Evolutionary conservation across 2,113 vertebrate genomes (phyloP).

Genomic region (Odontophorus gujanensis): DNA sequence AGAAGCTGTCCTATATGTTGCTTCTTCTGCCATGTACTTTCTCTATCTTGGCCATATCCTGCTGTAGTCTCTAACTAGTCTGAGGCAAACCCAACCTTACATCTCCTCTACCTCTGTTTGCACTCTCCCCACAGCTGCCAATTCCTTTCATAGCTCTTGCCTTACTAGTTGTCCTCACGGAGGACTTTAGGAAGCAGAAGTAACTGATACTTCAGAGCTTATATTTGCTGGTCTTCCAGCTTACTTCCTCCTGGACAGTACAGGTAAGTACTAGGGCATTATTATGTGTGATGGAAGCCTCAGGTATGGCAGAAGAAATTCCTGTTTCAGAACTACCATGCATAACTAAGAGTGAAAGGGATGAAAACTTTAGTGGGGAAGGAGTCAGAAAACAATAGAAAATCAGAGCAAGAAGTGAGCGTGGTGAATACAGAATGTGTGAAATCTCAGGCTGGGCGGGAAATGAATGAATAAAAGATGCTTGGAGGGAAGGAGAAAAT

Average conservation of each 20-base stretch:
- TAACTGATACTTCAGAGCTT: slow-evolving; percentile 68
- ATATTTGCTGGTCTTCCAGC: slow-evolving; percentile 70
- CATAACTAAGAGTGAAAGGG: not conserved
- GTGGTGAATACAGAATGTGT: not conserved
- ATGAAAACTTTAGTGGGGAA: not conserved
- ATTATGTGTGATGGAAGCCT: slow-evolving; percentile 48
- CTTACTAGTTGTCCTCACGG: slow-evolving; percentile 66
- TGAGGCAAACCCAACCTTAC: slow-evolving; percentile 61
- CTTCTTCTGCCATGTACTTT: not conserved
- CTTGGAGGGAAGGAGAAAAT: not conserved
- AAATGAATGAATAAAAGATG: not conserved
- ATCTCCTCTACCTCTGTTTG: slow-evolving; percentile 66
- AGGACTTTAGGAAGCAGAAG: slow-evolving; percentile 67
- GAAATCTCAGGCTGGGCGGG: not conserved
- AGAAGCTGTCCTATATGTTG: slow-evolving; percentile 3
- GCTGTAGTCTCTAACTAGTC: slow-evolving; percentile 43
- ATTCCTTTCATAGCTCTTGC: slow-evolving; percentile 68
- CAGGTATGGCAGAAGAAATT: slow-evolving; percentile 40
- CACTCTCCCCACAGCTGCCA: slow-evolving; percentile 69
- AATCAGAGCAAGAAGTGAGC: not conserved
- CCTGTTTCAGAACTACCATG: not conserved
- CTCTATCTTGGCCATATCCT: slow-evolving; percentile 45
- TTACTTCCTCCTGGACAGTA: slow-evolving; percentile 58
- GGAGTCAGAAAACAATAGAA: not conserved
- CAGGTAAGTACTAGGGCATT: slow-evolving; percentile 70